Conservation (phyloP, 2,888 invertebrate species). For the Euzophera pinguis region DNA sequence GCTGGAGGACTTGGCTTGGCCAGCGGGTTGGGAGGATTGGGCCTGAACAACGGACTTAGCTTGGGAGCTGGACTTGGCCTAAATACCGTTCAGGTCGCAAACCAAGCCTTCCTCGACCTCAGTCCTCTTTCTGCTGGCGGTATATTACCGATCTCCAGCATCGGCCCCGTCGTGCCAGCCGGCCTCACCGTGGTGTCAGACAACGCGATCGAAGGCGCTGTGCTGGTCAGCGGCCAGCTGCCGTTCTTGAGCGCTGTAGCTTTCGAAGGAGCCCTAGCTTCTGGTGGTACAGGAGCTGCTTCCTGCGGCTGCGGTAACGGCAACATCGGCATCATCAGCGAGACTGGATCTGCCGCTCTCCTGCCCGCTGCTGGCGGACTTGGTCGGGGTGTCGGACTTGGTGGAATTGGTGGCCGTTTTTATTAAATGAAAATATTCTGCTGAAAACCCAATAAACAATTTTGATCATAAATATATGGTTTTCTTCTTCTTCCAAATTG, state of each 20-base stretch:
- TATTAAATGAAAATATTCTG: not conserved
- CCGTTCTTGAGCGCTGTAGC: slow-evolving; percentile 1
- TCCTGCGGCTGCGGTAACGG: slow-evolving; percentile 1
- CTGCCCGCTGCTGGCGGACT: not conserved
- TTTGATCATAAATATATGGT: too few relatives aligned
- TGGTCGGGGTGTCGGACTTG: not conserved
- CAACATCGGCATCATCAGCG: not conserved
- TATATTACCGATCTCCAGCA: not conserved
- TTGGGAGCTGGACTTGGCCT: not conserved
- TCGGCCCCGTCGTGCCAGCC: not conserved
- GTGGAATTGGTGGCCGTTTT: slow-evolving; percentile 4
- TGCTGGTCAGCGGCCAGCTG: not conserved
- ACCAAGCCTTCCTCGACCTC: not conserved
- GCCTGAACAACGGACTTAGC: not conserved
- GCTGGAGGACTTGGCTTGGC: not conserved
- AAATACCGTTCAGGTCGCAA: not conserved
- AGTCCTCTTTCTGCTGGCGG: not conserved
- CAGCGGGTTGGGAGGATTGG: not conserved
- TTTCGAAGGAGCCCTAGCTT: not conserved
- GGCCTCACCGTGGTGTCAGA: not conserved
- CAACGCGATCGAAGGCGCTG: not conserved
- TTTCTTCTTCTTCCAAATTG: too few relatives aligned
- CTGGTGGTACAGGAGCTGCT: not conserved
- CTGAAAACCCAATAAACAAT: too few relatives aligned
- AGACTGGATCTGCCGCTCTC: not conserved